Base-by-base conservation (phyloP, 2,888 invertebrate genomes). In the Penaeus monodon region DNA sequence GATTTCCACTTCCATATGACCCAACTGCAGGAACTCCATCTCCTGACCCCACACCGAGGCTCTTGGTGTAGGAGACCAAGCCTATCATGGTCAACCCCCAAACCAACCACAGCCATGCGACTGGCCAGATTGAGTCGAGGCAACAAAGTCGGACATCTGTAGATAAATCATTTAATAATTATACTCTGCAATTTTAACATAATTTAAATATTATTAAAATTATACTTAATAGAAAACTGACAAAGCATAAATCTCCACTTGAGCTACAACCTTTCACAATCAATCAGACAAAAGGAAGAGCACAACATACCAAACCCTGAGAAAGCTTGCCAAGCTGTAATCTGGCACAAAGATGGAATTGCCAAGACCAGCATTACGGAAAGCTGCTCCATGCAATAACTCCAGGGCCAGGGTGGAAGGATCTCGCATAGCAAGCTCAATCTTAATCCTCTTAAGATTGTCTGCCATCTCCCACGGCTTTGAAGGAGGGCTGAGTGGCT, bases 391-490 rank as follows among this genome's bases (percentile, higher is more conserved):
- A 93, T 99, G 98, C 4, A 98, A 93, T 81, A 97, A 93, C 92
- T 99, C 99, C 64, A 97, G 93, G 8, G 88, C 88, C 24, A 85
- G 12, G 65, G 84, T 68, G 44, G 85, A 63, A n/a, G 88, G 85
- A n/a, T 83, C 77, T 20, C 76, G 29, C 29, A 77, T 10, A 24
- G 74, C 88, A 63, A 90, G 29, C 24, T 90, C 90, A 17, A 44
- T 65, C 68, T 88, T 84, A 24, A 90, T 38, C 49, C 90, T 94
- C n/a, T 94, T 93, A n/a, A 93, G 90, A 91, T 95, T 94, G 91
- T 97, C 98, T 10, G 93, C 92, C 49, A 99, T 88, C 93, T 99
- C 98, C 99, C 99, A 99, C 6, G 97, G 96, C 91, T 96, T n/a
- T 96, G 93, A 98, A 98, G 81, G 94, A 94, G 90, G 96, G 97